Conservation (phyloP, 1,140 invertebrate species). For the Acromyrmex heyeri region DNA sequence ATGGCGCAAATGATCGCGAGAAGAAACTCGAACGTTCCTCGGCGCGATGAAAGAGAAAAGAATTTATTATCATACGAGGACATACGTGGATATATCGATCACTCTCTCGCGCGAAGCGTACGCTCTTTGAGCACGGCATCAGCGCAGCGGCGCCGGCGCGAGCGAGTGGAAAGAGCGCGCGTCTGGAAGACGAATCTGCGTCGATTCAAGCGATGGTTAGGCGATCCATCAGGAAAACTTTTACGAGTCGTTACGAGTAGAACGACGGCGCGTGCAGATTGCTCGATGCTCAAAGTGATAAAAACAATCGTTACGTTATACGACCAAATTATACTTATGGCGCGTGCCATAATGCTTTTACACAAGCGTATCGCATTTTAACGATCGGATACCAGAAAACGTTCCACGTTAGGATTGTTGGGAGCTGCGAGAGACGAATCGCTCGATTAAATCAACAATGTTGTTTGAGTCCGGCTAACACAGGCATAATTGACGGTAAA, state of each 20-base stretch:
- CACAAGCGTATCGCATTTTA: conserved; percentile 25
- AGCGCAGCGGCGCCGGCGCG: no score
- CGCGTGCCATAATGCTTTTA: conserved; percentile 17
- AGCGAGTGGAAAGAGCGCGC: neutral
- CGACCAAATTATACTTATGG: conserved; percentile 46
- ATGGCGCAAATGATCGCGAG: neutral
- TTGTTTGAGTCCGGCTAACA: conserved; percentile 27
- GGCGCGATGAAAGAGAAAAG: neutral
- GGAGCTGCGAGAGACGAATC: conserved; percentile 26
- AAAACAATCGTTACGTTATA: conserved; percentile 61
- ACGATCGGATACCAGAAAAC: conserved; percentile 19
- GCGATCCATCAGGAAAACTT: conserved; percentile 45
- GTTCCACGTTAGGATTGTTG: neutral
- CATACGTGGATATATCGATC: conserved; percentile 16
- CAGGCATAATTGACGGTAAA: conserved; percentile 46
- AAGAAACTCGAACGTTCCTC: neutral
- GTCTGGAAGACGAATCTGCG: conserved; percentile 33
- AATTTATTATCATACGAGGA: conserved; percentile 22
- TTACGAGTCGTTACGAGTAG: conserved; percentile 33
- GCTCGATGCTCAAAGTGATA: conserved; percentile 24
- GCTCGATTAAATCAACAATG: conserved; percentile 38
- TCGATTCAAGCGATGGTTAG: conserved; percentile 30
- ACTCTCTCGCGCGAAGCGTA: conserved; percentile 8
- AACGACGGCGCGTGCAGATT: conserved; percentile 8
- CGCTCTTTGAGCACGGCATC: neutral